Conservation (phyloP, 1,140 invertebrate species). For the Drosophila orosa region DNA sequence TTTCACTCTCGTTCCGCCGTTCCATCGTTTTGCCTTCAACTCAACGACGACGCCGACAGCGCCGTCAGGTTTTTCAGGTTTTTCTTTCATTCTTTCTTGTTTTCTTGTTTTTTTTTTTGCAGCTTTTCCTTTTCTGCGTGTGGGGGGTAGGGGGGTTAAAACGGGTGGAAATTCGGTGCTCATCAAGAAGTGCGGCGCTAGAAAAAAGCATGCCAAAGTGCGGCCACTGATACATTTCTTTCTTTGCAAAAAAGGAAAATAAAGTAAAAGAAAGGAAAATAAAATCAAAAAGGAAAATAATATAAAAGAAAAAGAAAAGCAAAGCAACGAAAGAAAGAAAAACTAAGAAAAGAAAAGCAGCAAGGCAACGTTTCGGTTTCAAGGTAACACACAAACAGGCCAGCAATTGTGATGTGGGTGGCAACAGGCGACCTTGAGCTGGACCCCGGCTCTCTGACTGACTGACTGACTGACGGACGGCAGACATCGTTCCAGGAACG, state of each 20-base stretch:
- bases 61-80: constrained; percentile 29
- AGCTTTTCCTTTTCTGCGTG: constrained; percentile 54
- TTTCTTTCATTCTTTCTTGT: neutral
- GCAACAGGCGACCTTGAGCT: constrained; percentile 46
- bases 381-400: constrained; percentile 13
- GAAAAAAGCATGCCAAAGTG: constrained; percentile 68
- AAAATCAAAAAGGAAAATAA: neutral
- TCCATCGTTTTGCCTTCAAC: constrained; percentile 55
- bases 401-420: neutral
- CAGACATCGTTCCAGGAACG: constrained; percentile 38
- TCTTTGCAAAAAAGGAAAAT: neutral
- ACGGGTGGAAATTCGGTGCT: constrained; percentile 3
- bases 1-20: constrained; percentile 69
- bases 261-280: neutral
- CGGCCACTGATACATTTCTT: constrained; percentile 62
- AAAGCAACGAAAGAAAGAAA: neutral
- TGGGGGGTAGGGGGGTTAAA: neutral
- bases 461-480: constrained; percentile 13
- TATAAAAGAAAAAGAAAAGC: neutral
- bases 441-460: constrained; percentile 12
- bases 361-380: neutral
- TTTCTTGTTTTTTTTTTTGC: neutral
- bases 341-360: neutral
- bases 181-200: constrained; percentile 41
- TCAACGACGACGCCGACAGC: constrained; percentile 9